Percentiles rank a stretch among this genome's conserved stretches.
Conservation (phyloP, 1,140 invertebrate species). For the Pectinophora gossypiella region DNA sequence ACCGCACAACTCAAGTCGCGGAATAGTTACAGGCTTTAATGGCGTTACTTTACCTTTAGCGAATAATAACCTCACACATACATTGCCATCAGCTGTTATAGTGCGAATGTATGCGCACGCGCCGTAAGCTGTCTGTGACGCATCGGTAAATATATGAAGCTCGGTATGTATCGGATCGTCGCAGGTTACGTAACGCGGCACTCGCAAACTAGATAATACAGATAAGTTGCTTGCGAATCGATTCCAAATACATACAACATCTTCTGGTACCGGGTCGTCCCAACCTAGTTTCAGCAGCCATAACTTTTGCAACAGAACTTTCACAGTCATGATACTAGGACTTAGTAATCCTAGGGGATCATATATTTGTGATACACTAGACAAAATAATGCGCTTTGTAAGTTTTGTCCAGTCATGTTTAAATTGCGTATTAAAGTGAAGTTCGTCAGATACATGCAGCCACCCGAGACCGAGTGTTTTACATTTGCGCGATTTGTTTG, state of each 20-base stretch:
- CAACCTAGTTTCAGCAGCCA: too few relatives aligned
- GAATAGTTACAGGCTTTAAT: too few relatives aligned
- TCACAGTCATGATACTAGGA: too few relatives aligned
- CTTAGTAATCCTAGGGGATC: too few relatives aligned
- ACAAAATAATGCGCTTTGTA: too few relatives aligned
- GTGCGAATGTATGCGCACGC: conserved; percentile 28
- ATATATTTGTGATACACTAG: too few relatives aligned
- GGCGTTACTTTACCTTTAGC: not conserved
- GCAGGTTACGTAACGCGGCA: not conserved
- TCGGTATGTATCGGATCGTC: not conserved
- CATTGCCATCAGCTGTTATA: not conserved
- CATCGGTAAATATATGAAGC: not conserved
- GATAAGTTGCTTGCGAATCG: not conserved
- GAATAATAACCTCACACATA: not conserved
- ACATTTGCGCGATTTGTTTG: conserved; percentile 16
- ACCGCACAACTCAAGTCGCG: conserved; percentile 2
- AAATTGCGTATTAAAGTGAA: not conserved
- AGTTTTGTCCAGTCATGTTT: not conserved
- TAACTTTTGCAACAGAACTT: too few relatives aligned
- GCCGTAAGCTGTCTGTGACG: too few relatives aligned
- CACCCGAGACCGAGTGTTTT: conserved; percentile 8
- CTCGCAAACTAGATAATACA: not conserved
- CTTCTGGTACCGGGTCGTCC: too few relatives aligned
- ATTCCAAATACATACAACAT: not conserved
- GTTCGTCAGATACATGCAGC: not conserved